phyloP scores from a whole-genome alignment of 1,140 invertebrate species.

The Myzus persicae region DNA sequence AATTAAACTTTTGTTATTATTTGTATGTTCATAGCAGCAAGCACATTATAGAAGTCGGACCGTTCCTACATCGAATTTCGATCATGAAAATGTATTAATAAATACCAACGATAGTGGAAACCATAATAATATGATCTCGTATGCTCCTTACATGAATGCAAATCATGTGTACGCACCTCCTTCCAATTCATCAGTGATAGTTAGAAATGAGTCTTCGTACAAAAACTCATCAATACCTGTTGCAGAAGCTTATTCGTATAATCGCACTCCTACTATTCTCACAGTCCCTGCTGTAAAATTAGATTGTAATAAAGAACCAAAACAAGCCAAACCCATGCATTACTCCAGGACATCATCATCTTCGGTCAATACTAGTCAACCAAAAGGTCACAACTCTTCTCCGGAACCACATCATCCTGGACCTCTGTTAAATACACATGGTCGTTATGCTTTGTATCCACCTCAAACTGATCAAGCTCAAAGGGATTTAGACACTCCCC shows the following conservation, averaged over 20 bases:
- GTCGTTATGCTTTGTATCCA: not conserved
- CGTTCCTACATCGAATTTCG: not conserved
- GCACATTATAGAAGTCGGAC: not conserved
- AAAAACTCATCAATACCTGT: not conserved
- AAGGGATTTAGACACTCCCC: not conserved
- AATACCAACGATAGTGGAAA: not conserved
- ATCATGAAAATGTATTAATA: not conserved
- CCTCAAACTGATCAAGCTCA: not conserved
- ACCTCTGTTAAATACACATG: not conserved
- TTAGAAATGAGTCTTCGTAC: slow-evolving; percentile 13
- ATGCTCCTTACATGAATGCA: not conserved
- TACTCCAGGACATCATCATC: not conserved
- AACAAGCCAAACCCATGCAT: not conserved
- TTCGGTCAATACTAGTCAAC: slow-evolving; percentile 1
- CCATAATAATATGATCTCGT: slow-evolving; percentile 24
- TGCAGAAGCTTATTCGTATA: not conserved
- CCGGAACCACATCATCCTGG: not conserved
- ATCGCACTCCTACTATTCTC: not conserved
- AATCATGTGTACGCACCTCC: not conserved
- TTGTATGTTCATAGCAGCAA: not conserved
- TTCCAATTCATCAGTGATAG: slow-evolving; percentile 25
- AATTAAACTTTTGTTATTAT: not conserved
- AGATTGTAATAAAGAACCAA: not conserved
- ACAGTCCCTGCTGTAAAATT: not conserved
- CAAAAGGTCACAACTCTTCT: not conserved